phyloP scores from a whole-genome alignment of 1,140 invertebrate genomes.

The Himalopsyche phryganea region DNA sequence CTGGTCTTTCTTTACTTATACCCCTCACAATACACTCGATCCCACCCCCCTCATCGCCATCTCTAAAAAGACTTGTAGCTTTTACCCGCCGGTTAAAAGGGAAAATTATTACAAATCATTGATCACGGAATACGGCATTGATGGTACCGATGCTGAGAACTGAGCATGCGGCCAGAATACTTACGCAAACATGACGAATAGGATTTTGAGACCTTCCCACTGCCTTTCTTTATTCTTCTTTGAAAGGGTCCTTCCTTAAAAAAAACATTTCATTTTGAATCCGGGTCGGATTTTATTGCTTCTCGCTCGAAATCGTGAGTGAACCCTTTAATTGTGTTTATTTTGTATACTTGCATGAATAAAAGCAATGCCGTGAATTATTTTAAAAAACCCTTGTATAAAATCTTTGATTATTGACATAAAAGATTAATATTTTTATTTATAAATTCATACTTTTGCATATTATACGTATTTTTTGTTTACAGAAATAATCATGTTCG shows the following conservation, averaged over 20 bases:
- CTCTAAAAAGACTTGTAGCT: constrained; percentile 26
- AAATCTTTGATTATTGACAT: too few relatives aligned
- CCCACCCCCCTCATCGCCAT: background rate
- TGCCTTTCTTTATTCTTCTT: constrained; percentile 16
- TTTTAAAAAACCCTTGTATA: too few relatives aligned
- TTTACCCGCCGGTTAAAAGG: constrained; percentile 20
- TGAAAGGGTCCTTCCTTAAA: constrained; percentile 9
- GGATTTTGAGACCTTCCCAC: constrained; percentile 11
- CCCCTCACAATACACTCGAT: constrained; percentile 10
- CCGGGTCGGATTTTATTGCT: constrained; percentile 25
- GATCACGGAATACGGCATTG: constrained; percentile 18
- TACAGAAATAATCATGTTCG: too few relatives aligned
- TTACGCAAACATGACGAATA: constrained; percentile 9
- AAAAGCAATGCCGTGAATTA: too few relatives aligned
- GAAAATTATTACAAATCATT: constrained; percentile 33
- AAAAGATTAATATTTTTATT: too few relatives aligned
- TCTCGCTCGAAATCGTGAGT: constrained; percentile 21
- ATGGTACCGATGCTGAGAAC: background rate
- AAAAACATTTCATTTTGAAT: constrained; percentile 31
- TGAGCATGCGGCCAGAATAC: constrained; percentile 4
- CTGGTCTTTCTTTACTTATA: background rate
- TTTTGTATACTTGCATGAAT: too few relatives aligned
- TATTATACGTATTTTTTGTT: too few relatives aligned
- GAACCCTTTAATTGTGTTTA: constrained; percentile 4
- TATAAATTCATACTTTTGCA: too few relatives aligned